phyloP scores from a whole-genome alignment of 2,113 vertebrate genomes.

The Glaucidium brasilianum region DNA sequence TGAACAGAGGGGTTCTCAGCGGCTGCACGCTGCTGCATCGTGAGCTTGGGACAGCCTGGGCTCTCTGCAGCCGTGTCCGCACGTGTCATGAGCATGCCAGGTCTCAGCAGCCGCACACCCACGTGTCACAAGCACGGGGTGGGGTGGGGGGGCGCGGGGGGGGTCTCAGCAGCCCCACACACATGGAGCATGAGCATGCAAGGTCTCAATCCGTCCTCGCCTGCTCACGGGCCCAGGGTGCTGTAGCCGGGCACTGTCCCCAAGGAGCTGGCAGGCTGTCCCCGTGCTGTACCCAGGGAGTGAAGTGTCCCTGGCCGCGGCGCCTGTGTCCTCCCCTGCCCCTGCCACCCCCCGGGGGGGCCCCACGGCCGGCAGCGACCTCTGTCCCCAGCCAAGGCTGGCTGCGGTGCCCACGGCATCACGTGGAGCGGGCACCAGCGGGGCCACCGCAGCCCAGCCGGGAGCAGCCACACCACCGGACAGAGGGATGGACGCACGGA shows the following conservation, averaged over 20 bases:
- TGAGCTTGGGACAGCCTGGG: neutral
- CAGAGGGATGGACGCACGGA: neutral
- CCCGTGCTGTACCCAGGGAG: neutral
- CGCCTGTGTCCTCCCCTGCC: neutral
- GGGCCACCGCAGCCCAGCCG: neutral
- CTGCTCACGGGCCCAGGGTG: neutral
- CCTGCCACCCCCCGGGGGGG: neutral
- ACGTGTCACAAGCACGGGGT: neutral
- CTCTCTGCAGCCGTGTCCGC: neutral
- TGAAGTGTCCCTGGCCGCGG: neutral
- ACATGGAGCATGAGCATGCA: fast-evolving
- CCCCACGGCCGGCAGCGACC: neutral
- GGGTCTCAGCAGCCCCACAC: neutral
- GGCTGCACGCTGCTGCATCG: no score
- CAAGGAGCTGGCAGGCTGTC: neutral
- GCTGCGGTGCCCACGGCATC: neutral
- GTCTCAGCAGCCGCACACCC: neutral
- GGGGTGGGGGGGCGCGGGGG: neutral
- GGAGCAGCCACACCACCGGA: neutral
- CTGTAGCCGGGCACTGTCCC: neutral
- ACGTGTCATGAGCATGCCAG: neutral
- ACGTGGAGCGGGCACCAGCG: neutral
- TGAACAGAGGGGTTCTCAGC: neutral
- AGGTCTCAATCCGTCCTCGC: neutral
- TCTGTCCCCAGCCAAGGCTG: neutral